Evolutionary conservation across 2,888 invertebrate genomes (phyloP).

Genomic region (Xestia ashworthii): DNA sequence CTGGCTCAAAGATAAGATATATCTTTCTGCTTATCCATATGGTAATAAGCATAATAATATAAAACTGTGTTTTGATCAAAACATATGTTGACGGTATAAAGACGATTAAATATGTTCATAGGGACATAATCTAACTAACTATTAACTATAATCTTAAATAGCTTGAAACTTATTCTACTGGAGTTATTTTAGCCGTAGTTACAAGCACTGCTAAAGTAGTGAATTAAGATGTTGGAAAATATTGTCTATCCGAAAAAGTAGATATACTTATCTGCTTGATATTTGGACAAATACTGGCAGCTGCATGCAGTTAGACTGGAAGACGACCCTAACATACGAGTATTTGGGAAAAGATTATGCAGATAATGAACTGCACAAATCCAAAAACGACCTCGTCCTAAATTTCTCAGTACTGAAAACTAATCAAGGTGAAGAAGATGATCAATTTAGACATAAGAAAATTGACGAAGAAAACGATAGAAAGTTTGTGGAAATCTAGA

Average conservation of each 20-base stretch:
- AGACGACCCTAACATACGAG: no score
- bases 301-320: no score
- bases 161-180: neutral
- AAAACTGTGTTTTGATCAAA: constrained; percentile 23
- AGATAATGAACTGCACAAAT: neutral
- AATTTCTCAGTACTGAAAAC: neutral
- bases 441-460: neutral
- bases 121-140: no score
- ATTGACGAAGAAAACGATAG: neutral
- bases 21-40: constrained; percentile 29
- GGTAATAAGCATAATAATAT: constrained; percentile 36
- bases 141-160: no score
- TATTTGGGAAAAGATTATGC: no score
- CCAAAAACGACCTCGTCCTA: neutral
- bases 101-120: neutral
- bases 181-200: neutral
- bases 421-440: neutral
- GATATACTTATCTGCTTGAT: neutral
- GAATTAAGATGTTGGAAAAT: neutral
- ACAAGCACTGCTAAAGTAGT: neutral
- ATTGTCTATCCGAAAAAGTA: neutral
- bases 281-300: neutral
- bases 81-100: neutral
- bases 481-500: neutral
- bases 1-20: constrained; percentile 55